phyloP scores from a whole-genome alignment of 1,140 invertebrate species.

The Megathymus violae region DNA sequence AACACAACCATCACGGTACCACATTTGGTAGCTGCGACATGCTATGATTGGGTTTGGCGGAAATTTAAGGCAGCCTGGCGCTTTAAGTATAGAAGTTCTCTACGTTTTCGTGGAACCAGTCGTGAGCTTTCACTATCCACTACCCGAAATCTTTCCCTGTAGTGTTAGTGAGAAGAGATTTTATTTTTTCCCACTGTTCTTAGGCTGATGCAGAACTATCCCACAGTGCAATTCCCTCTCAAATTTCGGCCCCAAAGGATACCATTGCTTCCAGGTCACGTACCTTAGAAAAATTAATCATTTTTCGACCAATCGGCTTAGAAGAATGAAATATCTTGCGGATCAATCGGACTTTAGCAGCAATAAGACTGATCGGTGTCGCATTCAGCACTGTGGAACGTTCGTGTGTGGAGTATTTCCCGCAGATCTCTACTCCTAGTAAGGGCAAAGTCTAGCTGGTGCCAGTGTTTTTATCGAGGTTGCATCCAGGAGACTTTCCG shows the following conservation, averaged over 20 bases:
- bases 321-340: constrained; percentile 6
- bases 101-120: too few species aligned
- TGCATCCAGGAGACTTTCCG: constrained; percentile 40
- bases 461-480: constrained; percentile 34
- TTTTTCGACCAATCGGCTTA: neutral
- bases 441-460: constrained; percentile 10
- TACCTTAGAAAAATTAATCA: constrained; percentile 1
- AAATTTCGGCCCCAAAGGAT: neutral
- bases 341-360: neutral
- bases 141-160: constrained; percentile 7
- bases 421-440: neutral
- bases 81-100: too few species aligned
- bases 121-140: neutral
- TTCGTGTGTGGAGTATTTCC: neutral
- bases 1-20: too few species aligned
- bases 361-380: constrained; percentile 1
- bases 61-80: too few species aligned
- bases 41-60: too few species aligned
- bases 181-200: constrained; percentile 9
- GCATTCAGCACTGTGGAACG: neutral
- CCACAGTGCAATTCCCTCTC: neutral
- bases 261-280: neutral
- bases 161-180: constrained; percentile 3
- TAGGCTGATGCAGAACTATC: neutral
- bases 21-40: too few species aligned